Conservation (phyloP, 2,888 invertebrate genomes). For the Diabrotica balteata region DNA sequence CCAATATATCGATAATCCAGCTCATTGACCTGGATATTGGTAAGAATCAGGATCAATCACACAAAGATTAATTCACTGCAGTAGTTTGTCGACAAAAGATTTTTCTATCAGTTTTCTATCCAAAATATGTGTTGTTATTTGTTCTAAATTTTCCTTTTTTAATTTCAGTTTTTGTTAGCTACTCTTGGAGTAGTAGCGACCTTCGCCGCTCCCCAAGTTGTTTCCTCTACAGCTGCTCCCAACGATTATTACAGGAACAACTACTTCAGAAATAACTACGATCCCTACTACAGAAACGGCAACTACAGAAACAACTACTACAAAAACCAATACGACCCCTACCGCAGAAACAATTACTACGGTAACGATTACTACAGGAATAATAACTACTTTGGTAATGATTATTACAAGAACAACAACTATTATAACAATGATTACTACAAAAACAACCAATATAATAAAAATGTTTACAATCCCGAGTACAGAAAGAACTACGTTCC, state of each 20-base stretch:
- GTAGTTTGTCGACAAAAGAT: no score
- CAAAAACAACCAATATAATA: conserved; percentile 2
- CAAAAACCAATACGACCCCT: background rate
- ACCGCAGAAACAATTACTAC: background rate
- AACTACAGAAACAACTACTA: background rate
- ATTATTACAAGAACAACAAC: conserved; percentile 13
- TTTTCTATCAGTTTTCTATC: no score
- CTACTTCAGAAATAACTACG: conserved; percentile 4
- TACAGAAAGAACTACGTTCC: conserved; percentile 7
- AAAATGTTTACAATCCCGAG: conserved; percentile 2
- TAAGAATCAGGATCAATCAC: no score
- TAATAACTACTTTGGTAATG: conserved; percentile 1
- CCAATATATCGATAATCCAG: no score
- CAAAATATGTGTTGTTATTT: background rate
- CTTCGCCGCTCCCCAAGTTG: conserved; percentile 9
- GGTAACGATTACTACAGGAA: no score
- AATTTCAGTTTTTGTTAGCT: conserved; percentile 21
- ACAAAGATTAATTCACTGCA: no score
- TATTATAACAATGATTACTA: conserved; percentile 10
- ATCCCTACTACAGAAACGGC: conserved; percentile 6
- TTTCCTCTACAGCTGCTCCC: conserved; percentile 10
- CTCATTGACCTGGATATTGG: no score
- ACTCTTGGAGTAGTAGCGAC: conserved; percentile 10
- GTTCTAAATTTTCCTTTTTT: background rate
- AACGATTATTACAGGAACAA: conserved; percentile 9